A percentile compares a stretch with the other conserved stretches of the same genome.
phyloP scores from a whole-genome alignment of 2,797 vertebrate genomes.

The Acipenser ruthenus region DNA sequence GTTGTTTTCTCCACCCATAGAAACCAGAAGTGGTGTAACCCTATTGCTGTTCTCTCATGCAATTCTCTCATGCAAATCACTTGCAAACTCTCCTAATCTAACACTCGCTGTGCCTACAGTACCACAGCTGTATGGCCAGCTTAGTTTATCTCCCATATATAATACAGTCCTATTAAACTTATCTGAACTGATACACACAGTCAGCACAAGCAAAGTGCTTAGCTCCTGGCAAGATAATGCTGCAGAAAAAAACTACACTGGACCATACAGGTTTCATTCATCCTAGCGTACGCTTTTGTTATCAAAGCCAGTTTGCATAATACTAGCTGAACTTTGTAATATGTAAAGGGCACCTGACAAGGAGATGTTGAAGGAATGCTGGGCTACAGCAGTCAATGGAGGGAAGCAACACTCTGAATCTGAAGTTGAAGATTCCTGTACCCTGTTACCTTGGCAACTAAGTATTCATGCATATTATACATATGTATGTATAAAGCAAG shows the following conservation, averaged over 20 bases:
- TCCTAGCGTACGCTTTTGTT: neutral
- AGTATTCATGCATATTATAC: too few relatives aligned
- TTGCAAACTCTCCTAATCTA: constrained; percentile 10
- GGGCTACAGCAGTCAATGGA: neutral
- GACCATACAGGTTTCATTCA: constrained; percentile 18
- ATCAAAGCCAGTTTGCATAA: constrained; percentile 9
- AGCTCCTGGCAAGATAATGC: constrained; percentile 31
- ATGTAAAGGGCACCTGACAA: constrained; percentile 23
- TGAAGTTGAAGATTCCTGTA: constrained; percentile 43
- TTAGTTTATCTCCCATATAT: constrained; percentile 51
- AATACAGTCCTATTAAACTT: constrained; percentile 55
- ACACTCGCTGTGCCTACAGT: constrained; percentile 25
- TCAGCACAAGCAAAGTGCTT: constrained; percentile 52
- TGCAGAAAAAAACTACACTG: constrained; percentile 29
- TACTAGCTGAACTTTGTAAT: constrained; percentile 10
- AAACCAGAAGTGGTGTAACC: neutral
- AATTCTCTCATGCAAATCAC: neutral
- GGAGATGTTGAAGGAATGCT: constrained; percentile 13
- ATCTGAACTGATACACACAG: constrained; percentile 46
- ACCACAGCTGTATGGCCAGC: constrained; percentile 28
- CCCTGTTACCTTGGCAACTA: constrained; percentile 29
- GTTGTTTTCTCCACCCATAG: constrained; percentile 8
- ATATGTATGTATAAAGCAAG: too few relatives aligned
- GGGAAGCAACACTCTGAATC: constrained; percentile 25
- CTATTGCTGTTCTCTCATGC: neutral